Base-by-base conservation (phyloP, 2,797 vertebrate species). In the Pithecia hirsuta region DNA sequence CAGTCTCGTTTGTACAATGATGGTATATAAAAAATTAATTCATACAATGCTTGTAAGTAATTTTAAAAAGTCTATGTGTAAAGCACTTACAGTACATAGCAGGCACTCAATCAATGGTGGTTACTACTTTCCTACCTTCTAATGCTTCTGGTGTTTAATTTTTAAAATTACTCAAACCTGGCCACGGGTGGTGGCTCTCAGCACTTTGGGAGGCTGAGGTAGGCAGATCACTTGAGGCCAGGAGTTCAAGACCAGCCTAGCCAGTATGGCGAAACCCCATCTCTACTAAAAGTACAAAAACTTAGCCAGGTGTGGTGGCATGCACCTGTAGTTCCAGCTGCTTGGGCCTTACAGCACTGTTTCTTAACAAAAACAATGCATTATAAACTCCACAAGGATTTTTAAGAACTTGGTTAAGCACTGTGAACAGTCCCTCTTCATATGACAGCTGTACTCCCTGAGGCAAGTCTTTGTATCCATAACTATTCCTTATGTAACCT, bases 321-420 rank as follows among this genome's bases (percentile, higher is more conserved):
- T 64, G 33, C 15, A 4, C 30, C 30, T 33, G 14, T 64, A 17
- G 61, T 17, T 30, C 61, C 15, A 64, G 61, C 61, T 64, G 61
- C 61, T 64, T 64, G 61, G 61, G 61, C 88, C 64, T 64, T 83
- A 83, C 0, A 89, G 55, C 48, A 90, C 44, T 67, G 24, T 39
- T 67, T 95, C 92, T 97, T 91, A 84, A 95, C 50, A 7, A 92
- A 22, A 97, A 82, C 48, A 90, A 89, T 82, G 24, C 59, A 94
- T 64, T 92, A 50, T 57, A 93, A 91, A 80, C 7, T 83, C 78
- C 57, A 67, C n/a, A 81, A 80, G 93, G 91, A 64, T 41, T 95
- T 89, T 94, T 89, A 94, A 91, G 52, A 93, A 84, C 14, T 8
- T 92, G 30, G 33, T 48, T 80, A 96, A 92, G 28, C 46, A 96